Conservation (phyloP, 2,797 vertebrate species). For the Lithobates sylvaticus region DNA sequence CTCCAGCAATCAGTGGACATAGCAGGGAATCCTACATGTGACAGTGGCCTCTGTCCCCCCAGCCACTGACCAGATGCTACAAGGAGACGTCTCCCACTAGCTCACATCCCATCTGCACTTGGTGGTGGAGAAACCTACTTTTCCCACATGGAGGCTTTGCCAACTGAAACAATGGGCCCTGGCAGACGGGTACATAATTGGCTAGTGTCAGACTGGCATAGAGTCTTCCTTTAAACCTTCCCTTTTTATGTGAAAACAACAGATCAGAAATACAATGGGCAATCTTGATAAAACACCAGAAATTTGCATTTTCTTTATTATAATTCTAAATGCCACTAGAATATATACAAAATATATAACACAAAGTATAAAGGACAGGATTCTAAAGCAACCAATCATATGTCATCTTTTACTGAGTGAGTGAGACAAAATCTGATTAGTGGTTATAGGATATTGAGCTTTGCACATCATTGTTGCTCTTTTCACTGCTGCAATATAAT, state of each 20-base stretch:
- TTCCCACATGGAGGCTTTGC: constrained; percentile 24
- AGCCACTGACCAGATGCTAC: constrained; percentile 29
- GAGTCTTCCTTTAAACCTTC: constrained; percentile 8
- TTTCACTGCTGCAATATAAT: too few relatives aligned
- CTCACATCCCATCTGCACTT: constrained; percentile 15
- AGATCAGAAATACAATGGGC: neutral
- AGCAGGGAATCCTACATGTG: neutral
- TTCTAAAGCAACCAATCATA: too few relatives aligned
- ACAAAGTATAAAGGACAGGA: too few relatives aligned
- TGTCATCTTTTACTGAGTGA: neutral
- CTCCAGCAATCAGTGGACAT: neutral
- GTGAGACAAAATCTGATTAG: too few relatives aligned
- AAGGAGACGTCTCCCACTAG: neutral
- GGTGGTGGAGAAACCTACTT: neutral
- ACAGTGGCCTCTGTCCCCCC: neutral
- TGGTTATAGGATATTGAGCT: too few relatives aligned
- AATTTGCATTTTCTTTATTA: too few relatives aligned
- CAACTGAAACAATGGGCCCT: constrained; percentile 23
- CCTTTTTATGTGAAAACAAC: neutral
- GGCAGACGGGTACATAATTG: constrained; percentile 19
- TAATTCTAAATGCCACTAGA: too few relatives aligned
- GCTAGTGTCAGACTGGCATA: constrained; percentile 10
- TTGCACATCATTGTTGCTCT: too few relatives aligned
- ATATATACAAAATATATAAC: too few relatives aligned
- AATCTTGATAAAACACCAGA: neutral